Evolutionary conservation across 2,888 invertebrate species (phyloP).

Genomic region (Alsophila aescularia): DNA sequence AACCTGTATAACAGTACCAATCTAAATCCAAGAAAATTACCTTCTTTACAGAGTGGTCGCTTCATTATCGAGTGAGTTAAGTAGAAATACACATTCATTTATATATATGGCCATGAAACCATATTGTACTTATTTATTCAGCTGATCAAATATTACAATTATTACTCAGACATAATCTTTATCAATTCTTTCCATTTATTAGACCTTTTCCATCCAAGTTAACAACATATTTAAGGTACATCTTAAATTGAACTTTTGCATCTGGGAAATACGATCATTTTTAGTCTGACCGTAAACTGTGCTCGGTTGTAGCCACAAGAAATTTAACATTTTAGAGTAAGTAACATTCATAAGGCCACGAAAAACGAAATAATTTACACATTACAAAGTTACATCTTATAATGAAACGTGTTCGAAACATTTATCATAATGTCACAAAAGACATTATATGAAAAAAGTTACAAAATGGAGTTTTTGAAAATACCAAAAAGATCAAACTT

Average conservation of each 20-base stretch:
- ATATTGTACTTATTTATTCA: neutral
- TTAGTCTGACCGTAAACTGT: slow-evolving; percentile 9
- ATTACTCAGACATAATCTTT: neutral
- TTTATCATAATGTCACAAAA: slow-evolving; percentile 15
- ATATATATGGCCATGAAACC: neutral
- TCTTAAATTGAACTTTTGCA: slow-evolving; percentile 17
- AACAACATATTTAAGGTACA: slow-evolving; percentile 9
- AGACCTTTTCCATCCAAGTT: neutral
- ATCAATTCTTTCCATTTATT: neutral
- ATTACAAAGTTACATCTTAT: slow-evolving; percentile 30
- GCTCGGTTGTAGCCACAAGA: slow-evolving; percentile 30
- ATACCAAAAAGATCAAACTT: slow-evolving; percentile 3
- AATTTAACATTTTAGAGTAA: slow-evolving; percentile 37
- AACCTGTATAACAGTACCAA: too few species aligned
- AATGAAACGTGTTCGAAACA: slow-evolving; percentile 34
- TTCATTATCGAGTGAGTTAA: too few species aligned
- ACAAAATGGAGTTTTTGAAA: slow-evolving; percentile 22
- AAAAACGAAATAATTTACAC: slow-evolving; percentile 43
- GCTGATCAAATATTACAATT: neutral
- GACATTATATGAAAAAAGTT: slow-evolving; percentile 28
- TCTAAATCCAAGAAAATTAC: too few species aligned
- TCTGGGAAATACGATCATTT: slow-evolving; percentile 6
- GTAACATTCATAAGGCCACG: slow-evolving; percentile 55
- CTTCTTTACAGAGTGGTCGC: too few species aligned
- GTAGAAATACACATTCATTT: too few species aligned